A percentile compares a stretch with the other conserved stretches of the same genome.
Evolutionary conservation across 2,888 invertebrate species (phyloP).

Genomic region (Bibio marci): DNA sequence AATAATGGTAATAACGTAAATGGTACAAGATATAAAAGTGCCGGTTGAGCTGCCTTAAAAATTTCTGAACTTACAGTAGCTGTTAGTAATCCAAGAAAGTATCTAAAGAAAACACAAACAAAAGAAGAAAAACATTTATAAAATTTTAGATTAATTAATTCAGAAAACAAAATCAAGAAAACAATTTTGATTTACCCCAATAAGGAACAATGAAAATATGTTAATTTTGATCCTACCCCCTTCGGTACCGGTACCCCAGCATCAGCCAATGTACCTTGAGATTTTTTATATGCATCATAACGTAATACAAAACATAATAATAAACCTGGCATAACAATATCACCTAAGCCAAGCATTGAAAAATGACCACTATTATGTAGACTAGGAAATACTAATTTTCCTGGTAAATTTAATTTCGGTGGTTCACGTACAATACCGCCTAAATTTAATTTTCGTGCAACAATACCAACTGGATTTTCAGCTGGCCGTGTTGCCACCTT

Average conservation of each 20-base stretch:
- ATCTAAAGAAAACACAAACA: conserved; percentile 23
- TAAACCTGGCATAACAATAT: conserved; percentile 90
- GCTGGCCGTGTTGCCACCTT: conserved; percentile 76
- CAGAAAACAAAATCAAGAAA: neutral
- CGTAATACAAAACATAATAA: conserved; percentile 90
- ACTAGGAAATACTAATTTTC: conserved; percentile 93
- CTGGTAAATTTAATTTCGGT: conserved; percentile 88
- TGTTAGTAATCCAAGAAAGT: conserved; percentile 89
- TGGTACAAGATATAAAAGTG: conserved; percentile 90
- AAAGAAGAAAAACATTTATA: neutral
- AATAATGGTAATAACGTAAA: conserved; percentile 91
- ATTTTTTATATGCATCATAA: conserved; percentile 94
- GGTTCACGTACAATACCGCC: conserved; percentile 81
- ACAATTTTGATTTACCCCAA: conserved; percentile 42
- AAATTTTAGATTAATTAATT: neutral
- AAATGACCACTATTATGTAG: conserved; percentile 93
- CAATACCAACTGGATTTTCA: conserved; percentile 83
- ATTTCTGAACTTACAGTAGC: conserved; percentile 95
- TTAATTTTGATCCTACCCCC: conserved; percentile 46
- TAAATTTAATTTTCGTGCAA: conserved; percentile 82
- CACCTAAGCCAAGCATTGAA: conserved; percentile 81
- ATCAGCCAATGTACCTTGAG: conserved; percentile 36
- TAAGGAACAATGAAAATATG: conserved; percentile 96
- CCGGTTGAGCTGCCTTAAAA: conserved; percentile 96
- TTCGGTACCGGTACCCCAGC: conserved; percentile 39